Evolutionary conservation across 2,797 vertebrate species (phyloP).

Genomic region (Pelodytes ibericus): DNA sequence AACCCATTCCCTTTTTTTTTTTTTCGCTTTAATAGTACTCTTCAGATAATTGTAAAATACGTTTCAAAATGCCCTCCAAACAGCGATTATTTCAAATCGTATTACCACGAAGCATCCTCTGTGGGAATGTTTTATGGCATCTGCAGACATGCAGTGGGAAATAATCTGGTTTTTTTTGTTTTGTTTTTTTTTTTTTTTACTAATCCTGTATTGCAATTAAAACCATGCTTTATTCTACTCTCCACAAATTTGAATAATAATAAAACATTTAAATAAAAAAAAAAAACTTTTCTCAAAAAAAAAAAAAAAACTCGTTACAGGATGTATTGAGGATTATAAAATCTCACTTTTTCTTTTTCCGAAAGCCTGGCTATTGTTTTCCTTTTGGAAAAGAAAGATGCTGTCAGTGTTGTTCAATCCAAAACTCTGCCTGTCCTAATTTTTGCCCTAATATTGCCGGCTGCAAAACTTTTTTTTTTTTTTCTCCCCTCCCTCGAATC

Average conservation of each 20-base stretch:
- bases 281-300: slow-evolving; percentile 63
- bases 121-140: slow-evolving; percentile 55
- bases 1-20: neutral
- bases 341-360: slow-evolving; percentile 50
- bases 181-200: slow-evolving; percentile 57
- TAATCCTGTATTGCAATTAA: slow-evolving; percentile 69
- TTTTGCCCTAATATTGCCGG: slow-evolving; percentile 79
- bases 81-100: slow-evolving; percentile 34
- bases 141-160: slow-evolving; percentile 55
- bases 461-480: slow-evolving; percentile 78
- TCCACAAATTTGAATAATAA: slow-evolving; percentile 50
- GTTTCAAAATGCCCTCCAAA: slow-evolving; percentile 25
- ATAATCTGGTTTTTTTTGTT: neutral
- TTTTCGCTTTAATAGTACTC: slow-evolving; percentile 32
- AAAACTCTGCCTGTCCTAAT: slow-evolving; percentile 68
- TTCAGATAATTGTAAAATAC: slow-evolving; percentile 23
- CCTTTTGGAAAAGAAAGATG: slow-evolving; percentile 62
- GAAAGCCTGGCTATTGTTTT: neutral
- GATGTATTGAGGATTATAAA: slow-evolving; percentile 68
- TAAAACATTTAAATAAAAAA: no score
- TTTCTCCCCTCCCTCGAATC: slow-evolving; percentile 82
- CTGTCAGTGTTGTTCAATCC: slow-evolving; percentile 65
- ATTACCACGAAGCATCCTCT: slow-evolving; percentile 36
- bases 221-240: slow-evolving; percentile 63
- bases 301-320: slow-evolving; percentile 61